Conservation (phyloP, 2,797 vertebrate species). For the Falco cherrug region DNA sequence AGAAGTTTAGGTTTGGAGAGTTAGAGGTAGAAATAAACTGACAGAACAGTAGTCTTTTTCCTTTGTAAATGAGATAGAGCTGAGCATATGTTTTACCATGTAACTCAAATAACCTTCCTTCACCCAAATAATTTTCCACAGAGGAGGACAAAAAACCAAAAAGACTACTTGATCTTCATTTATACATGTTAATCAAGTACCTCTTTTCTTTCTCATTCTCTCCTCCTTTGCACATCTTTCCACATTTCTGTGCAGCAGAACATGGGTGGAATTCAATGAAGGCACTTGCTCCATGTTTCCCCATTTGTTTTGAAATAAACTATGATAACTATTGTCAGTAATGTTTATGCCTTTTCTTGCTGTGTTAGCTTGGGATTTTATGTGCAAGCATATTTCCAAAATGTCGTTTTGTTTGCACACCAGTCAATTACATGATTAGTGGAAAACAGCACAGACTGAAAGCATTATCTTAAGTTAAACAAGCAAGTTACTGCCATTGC, state of each 20-base stretch:
- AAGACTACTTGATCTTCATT: neutral
- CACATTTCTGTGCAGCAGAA: neutral
- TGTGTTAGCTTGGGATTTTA: neutral
- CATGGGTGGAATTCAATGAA: neutral
- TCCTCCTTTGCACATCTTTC: neutral
- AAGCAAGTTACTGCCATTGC: neutral
- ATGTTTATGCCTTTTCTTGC: neutral
- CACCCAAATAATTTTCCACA: neutral
- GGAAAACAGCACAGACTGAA: neutral
- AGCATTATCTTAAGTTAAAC: conserved; percentile 9
- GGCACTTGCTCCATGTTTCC: neutral
- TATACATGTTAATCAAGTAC: neutral
- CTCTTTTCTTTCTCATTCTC: neutral
- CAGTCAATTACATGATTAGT: neutral
- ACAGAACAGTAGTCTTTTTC: neutral
- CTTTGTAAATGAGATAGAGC: neutral
- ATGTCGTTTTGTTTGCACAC: neutral
- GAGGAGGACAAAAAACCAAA: neutral
- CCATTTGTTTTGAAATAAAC: neutral
- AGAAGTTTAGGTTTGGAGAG: neutral
- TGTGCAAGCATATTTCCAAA: neutral
- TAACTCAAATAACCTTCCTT: neutral
- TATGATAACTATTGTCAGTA: neutral
- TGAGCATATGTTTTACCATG: neutral
- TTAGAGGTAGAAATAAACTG: neutral